Base-by-base conservation (phyloP, 2,888 invertebrate genomes). In the Gerris lacustris region DNA sequence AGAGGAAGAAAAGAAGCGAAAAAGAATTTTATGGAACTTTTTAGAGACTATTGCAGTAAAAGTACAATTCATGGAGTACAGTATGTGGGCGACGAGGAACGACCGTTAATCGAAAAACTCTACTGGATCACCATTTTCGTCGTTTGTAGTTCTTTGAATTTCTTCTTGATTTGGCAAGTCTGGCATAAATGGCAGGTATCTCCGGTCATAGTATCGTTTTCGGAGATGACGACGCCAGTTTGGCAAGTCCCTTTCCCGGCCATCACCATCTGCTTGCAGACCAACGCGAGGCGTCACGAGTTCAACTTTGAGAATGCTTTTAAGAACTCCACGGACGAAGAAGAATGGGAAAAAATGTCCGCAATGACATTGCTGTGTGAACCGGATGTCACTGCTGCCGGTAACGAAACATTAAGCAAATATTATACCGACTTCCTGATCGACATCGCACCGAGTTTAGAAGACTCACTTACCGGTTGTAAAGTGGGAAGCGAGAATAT, bases 181-280 rank as follows among this genome's bases (percentile, higher is more conserved):
- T 89, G 86, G 83, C 82, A 83, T 75, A 89, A 88, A 79, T 89
- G 88, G 88, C 84, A 86, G 71, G 84, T 84, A 74, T 87, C 85
- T 77, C 89, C 89, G 0, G 88, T 89, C 0, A 87, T 89, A 76
- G 88, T 89, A 15, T 88, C 88, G 77, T 89, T 89, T 77, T 88
- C 89, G 1, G 87, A 88, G 79, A 87, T 86, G 72, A 86, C 88
- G 0, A 89, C 88, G 6, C 86, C 86, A 2, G 85, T 87, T 66
- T 87, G 86, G 86, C 83, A 85, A 80, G 84, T 86, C 5, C 87
- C 87, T 1, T 87, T 87, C 76, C 87, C 87, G 15, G 85, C 87
- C 0, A 85, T 87, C 11, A 87, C 86, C 0, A 82, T 88, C n/a
- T 88, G 88, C 75, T 71, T 69, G 6, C 88, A 88, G 80, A 89